Conservation (phyloP, 2,797 vertebrate genomes). For the Sebastes baramenuke region DNA sequence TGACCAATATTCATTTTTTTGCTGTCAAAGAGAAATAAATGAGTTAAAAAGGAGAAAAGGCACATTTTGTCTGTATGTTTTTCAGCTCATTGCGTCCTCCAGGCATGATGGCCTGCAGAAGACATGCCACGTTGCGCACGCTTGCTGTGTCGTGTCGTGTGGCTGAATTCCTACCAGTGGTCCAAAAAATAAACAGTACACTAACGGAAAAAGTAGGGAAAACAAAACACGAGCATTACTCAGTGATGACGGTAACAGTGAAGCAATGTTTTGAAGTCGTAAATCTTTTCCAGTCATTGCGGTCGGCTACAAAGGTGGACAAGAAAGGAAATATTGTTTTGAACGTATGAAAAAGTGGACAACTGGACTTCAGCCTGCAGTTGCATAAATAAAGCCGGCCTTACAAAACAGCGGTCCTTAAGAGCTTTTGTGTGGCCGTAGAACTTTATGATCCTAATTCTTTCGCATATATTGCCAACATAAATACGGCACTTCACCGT, state of each 20-base stretch:
- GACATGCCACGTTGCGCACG: constrained; percentile 45
- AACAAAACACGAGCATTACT: constrained; percentile 51
- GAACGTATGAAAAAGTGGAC: constrained; percentile 49
- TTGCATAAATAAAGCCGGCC: constrained; percentile 75
- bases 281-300: constrained; percentile 59
- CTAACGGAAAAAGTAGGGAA: constrained; percentile 29
- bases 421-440: constrained; percentile 93
- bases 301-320: constrained; percentile 44
- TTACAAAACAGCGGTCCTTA: constrained; percentile 73
- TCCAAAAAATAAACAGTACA: constrained; percentile 50
- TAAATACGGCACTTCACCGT: constrained; percentile 93
- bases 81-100: constrained; percentile 38
- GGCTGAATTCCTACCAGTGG: constrained; percentile 31
- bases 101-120: constrained; percentile 48
- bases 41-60: not conserved
- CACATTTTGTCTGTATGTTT: constrained; percentile 12
- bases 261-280: constrained; percentile 61
- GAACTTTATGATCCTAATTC: constrained; percentile 97
- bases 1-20: not conserved
- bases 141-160: constrained; percentile 33
- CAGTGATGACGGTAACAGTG: constrained; percentile 52
- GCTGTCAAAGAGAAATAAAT: not conserved
- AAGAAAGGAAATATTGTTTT: constrained; percentile 75
- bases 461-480: constrained; percentile 98
- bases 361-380: constrained; percentile 60